A percentile compares a stretch with the other conserved stretches of the same genome.
Conservation (phyloP, 92 coral and sea anemone genomes). For the Parazoanthus darwini region DNA sequence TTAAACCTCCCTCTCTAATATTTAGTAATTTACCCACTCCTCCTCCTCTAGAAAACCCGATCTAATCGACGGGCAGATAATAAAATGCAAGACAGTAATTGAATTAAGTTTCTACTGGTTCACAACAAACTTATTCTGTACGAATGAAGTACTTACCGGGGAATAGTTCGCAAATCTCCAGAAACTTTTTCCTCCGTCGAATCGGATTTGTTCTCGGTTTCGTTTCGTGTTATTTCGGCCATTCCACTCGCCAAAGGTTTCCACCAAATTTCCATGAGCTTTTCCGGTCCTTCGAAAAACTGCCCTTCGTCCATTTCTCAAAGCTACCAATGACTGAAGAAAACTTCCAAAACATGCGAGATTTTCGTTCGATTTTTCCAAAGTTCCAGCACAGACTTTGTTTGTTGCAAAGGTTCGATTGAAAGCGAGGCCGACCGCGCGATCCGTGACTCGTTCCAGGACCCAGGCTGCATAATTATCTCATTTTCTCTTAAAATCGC, state of each 20-base stretch:
- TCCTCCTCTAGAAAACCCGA: too few relatives aligned
- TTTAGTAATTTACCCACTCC: too few relatives aligned
- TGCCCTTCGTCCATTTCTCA: conserved; percentile 69
- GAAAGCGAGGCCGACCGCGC: too few relatives aligned
- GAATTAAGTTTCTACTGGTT: not conserved
- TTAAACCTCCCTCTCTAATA: too few relatives aligned
- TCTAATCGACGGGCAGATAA: too few relatives aligned
- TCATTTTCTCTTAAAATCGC: too few relatives aligned
- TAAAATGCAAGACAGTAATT: too few relatives aligned
- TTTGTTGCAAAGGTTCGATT: too few relatives aligned
- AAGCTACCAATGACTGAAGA: conserved; percentile 29
- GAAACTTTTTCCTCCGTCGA: not conserved
- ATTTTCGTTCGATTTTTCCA: not conserved
- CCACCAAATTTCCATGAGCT: conserved; percentile 99
- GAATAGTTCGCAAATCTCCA: conserved; percentile 75
- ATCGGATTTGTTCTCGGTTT: not conserved
- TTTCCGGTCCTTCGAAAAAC: conserved; percentile 98
- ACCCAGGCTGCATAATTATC: too few relatives aligned
- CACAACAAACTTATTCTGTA: not conserved
- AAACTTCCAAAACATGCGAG: conserved; percentile 56
- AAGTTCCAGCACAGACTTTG: too few relatives aligned
- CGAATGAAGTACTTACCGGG: conserved; percentile 52
- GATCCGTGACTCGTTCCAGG: too few relatives aligned
- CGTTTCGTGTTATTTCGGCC: conserved; percentile 58
- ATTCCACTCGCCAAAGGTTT: conserved; percentile 53